Conservation (phyloP, 2,797 vertebrate genomes). For the Amphiprion clarkii region DNA sequence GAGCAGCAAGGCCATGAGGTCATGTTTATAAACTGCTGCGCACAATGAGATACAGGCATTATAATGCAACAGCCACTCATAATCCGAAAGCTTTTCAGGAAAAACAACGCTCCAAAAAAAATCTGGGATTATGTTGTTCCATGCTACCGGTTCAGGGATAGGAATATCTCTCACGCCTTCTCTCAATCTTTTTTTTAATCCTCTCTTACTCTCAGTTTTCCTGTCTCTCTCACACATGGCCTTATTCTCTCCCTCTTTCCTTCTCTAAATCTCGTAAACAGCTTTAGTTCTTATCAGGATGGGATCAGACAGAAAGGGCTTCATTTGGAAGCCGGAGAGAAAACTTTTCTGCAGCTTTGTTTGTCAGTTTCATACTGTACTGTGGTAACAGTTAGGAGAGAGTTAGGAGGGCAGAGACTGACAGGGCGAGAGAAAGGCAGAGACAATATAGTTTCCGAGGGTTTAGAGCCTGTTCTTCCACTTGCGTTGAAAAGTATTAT, state of each 20-base stretch:
- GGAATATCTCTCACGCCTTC: constrained; percentile 71
- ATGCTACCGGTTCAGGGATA: constrained; percentile 66
- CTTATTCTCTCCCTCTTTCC: constrained; percentile 46
- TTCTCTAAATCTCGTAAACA: constrained; percentile 80
- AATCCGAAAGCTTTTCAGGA: constrained; percentile 79
- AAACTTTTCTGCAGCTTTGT: constrained; percentile 65
- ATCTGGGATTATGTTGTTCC: constrained; percentile 84
- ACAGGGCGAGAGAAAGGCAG: constrained; percentile 17
- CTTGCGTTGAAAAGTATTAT: constrained; percentile 60
- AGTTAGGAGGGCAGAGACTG: background rate
- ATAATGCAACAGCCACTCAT: constrained; percentile 64
- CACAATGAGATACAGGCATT: constrained; percentile 70
- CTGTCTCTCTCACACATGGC: constrained; percentile 40
- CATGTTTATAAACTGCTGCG: constrained; percentile 62
- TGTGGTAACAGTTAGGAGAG: constrained; percentile 7
- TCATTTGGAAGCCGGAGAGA: constrained; percentile 55
- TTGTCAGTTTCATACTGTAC: constrained; percentile 53
- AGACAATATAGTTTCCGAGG: constrained; percentile 19
- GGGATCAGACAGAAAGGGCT: constrained; percentile 69
- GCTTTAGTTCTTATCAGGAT: constrained; percentile 83
- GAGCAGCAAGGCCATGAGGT: constrained; percentile 58
- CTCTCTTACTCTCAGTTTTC: constrained; percentile 61
- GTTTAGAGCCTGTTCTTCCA: constrained; percentile 39
- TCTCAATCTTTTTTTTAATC: constrained; percentile 73
- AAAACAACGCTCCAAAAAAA: constrained; percentile 78